Evolutionary conservation across 2,888 invertebrate genomes (phyloP).

Genomic region (Anaspis maculata): DNA sequence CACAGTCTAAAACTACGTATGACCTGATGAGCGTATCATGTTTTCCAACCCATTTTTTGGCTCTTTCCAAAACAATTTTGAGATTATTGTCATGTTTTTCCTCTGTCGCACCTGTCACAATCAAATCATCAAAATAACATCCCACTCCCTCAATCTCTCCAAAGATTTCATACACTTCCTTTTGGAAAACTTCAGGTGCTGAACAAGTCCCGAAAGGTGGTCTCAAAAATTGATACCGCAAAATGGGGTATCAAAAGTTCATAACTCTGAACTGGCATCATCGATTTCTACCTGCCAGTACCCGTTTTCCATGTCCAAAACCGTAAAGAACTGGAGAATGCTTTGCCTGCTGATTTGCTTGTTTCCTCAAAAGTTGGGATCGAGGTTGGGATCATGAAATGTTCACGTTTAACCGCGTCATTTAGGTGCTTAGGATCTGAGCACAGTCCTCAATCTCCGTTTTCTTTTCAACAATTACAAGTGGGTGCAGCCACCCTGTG

Average conservation of each 20-base stretch:
- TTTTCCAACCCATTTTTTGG: too few relatives aligned
- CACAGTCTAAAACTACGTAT: too few relatives aligned
- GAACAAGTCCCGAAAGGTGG: too few relatives aligned
- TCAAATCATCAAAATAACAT: too few relatives aligned
- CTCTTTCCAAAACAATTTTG: too few relatives aligned
- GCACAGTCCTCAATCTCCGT: neutral
- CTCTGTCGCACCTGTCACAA: too few relatives aligned
- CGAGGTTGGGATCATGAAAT: neutral
- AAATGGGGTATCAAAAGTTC: neutral
- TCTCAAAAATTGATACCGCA: neutral
- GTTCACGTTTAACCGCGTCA: neutral
- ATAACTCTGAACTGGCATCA: neutral
- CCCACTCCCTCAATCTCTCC: too few relatives aligned
- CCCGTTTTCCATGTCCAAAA: neutral
- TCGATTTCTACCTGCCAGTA: neutral
- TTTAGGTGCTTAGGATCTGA: neutral
- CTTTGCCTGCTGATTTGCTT: neutral
- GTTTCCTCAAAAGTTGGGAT: neutral
- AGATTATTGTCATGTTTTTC: too few relatives aligned
- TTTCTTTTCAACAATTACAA: neutral
- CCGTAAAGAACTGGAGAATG: neutral
- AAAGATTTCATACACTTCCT: too few relatives aligned
- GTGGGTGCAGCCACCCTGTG: neutral
- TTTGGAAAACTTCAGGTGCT: too few relatives aligned
- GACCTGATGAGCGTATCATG: too few relatives aligned